Evolutionary conservation across 2,797 vertebrate species (phyloP).

Genomic region (Clangula hyemalis): DNA sequence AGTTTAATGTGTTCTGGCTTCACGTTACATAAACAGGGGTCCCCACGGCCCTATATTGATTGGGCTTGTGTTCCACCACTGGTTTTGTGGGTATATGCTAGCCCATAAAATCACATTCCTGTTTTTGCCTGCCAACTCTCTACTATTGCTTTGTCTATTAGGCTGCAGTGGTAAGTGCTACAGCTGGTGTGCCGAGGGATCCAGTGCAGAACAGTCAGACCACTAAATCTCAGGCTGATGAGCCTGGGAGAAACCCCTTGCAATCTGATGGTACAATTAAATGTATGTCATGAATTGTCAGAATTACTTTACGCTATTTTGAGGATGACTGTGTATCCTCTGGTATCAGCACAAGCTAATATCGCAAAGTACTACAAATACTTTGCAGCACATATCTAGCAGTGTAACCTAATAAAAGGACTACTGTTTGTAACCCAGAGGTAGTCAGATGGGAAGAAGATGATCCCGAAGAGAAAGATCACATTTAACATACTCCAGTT

Average conservation of each 20-base stretch:
- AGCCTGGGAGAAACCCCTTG: constrained; percentile 20
- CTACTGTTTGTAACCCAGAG: background rate
- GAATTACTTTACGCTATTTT: background rate
- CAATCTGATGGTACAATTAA: constrained; percentile 8
- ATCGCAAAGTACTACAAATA: background rate
- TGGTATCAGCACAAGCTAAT: background rate
- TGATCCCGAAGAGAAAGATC: background rate
- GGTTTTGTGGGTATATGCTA: constrained; percentile 72
- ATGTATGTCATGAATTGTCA: background rate
- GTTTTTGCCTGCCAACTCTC: constrained; percentile 63
- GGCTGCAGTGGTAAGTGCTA: constrained; percentile 38
- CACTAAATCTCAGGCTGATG: constrained; percentile 6
- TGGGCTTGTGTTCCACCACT: constrained; percentile 70
- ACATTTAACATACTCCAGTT: background rate
- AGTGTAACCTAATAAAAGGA: background rate
- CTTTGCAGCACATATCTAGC: background rate
- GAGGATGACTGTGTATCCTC: background rate
- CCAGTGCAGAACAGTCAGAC: background rate
- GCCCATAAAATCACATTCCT: constrained; percentile 71
- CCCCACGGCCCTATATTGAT: constrained; percentile 69
- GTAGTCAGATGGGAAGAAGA: background rate
- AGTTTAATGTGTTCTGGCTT: constrained; percentile 72
- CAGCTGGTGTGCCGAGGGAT: constrained; percentile 45
- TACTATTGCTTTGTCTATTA: constrained; percentile 50
- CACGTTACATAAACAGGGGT: constrained; percentile 73